Evolutionary conservation across 2,888 invertebrate species (phyloP).

Genomic region (Morpho deidamia): DNA sequence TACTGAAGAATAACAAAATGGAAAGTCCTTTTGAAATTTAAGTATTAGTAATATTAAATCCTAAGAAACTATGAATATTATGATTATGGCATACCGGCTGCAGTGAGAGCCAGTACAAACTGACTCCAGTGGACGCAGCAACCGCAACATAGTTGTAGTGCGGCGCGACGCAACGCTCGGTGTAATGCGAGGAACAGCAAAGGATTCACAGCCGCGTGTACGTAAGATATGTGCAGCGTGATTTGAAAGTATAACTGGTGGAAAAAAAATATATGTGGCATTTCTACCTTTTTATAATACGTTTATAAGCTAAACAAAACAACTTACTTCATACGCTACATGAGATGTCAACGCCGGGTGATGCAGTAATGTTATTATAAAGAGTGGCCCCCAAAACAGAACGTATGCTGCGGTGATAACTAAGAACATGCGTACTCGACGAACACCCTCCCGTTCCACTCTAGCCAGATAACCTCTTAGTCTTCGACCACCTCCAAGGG

Average conservation of each 20-base stretch:
- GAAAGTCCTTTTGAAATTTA: not conserved
- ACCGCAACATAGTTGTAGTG: slow-evolving; percentile 86
- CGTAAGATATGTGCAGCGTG: slow-evolving; percentile 91
- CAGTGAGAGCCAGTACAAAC: slow-evolving; percentile 76
- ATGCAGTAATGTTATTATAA: slow-evolving; percentile 89
- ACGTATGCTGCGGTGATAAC: slow-evolving; percentile 91
- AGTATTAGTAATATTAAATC: not conserved
- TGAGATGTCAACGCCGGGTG: slow-evolving; percentile 85
- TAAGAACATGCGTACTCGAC: slow-evolving; percentile 90
- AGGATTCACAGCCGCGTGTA: slow-evolving; percentile 91
- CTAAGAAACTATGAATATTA: no score
- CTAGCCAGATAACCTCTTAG: slow-evolving; percentile 87
- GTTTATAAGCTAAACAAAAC: not conserved
- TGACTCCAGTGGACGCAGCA: slow-evolving; percentile 82
- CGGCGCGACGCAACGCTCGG: slow-evolving; percentile 84
- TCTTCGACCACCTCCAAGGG: slow-evolving; percentile 83
- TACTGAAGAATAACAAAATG: no score
- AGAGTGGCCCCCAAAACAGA: slow-evolving; percentile 94
- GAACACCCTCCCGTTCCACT: slow-evolving; percentile 88
- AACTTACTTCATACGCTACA: slow-evolving; percentile 84
- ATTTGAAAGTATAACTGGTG: slow-evolving; percentile 81
- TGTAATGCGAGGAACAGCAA: slow-evolving; percentile 88
- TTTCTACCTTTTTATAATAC: no score
- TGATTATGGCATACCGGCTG: slow-evolving; percentile 51
- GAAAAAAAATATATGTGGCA: not conserved